Evolutionary conservation across 1,140 invertebrate species (phyloP).

Genomic region (Trichonephila clavipes): DNA sequence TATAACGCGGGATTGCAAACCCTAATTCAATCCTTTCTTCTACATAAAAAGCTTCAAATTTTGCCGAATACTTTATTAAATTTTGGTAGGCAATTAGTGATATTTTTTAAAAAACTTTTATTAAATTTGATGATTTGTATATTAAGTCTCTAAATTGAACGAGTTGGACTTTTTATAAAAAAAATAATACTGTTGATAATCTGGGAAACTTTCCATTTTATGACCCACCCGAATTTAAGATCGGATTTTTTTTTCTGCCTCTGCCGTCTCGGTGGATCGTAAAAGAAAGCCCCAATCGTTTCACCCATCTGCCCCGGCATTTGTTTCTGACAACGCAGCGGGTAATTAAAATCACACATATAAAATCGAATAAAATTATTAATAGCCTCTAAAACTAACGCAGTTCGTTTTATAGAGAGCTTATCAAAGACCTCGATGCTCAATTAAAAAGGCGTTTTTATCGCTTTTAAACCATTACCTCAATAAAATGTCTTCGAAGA

Average conservation of each 20-base stretch:
- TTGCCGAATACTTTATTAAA: no score
- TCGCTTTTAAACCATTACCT: constrained; percentile 17
- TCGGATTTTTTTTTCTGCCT: neutral
- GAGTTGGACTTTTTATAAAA: no score
- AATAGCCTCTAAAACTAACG: constrained; percentile 35
- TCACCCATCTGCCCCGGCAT: neutral
- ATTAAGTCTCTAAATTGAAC: no score
- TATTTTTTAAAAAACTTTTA: no score
- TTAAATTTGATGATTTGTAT: no score
- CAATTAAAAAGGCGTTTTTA: constrained; percentile 18
- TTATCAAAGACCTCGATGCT: neutral
- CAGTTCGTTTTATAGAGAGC: constrained; percentile 33
- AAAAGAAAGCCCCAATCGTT: neutral
- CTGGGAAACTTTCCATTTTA: no score
- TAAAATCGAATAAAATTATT: constrained; percentile 56
- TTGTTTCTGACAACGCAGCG: neutral
- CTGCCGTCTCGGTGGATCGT: neutral
- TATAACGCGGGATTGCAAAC: no score
- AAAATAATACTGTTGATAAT: no score
- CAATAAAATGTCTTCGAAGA: constrained; percentile 34
- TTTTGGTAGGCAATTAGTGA: no score
- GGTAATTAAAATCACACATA: constrained; percentile 37
- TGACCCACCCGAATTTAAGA: no score
- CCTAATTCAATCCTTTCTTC: no score
- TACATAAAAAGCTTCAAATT: no score